Evolutionary conservation across 2,888 invertebrate genomes (phyloP), one percentile per base, ranked within the genome.

Genomic region (Norana najaformis): DNA sequence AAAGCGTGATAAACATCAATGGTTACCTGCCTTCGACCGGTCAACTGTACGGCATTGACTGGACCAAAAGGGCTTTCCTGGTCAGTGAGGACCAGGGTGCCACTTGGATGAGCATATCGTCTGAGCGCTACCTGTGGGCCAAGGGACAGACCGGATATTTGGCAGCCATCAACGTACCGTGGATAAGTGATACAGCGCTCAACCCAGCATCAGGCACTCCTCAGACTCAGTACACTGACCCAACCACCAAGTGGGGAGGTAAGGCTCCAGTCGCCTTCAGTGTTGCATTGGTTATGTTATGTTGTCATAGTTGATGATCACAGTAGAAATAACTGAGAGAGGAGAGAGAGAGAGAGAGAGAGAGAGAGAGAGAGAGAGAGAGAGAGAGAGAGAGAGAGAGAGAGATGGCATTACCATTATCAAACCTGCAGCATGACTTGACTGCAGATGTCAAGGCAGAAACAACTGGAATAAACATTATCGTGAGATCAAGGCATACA

Each of bases 31-130:
- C 91, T 13, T 89, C 38, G n/a, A 90, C 83, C 14, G 91, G 91
- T n/a, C 91, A 92, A 35, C 90, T 93, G 47, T 93, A 92, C 91
- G 93, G 92, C 20, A 92, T 93, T 88, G 92, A 91, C n/a, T 92
- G 91, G 38, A 92, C 93, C 91, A 91, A 92, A 39, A 89, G 90
- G 53, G 92, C 92, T 2, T 91, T 92, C 69, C 90, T 93, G 89
- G 90, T 92, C 89, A 93, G 93, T 82, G 90, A 83, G n/a, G 93
- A 93, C 91, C 41, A 89, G 37, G 94, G 93, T 1, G 47, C 90
- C 37, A 92, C 92, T 5, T 94, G 93, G 93, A n/a, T 82, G 34
- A 82, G 89, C 39, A 90, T 91, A n/a, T 90, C 90, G 6, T 89
- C 88, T 0, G 20, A 36, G 16, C 83, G 37, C 38, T 89, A 38